Percentiles rank a stretch among this genome's conserved stretches.
Evolutionary conservation across 2,797 vertebrate species (phyloP).

Genomic region (Jordanella pulchra): DNA sequence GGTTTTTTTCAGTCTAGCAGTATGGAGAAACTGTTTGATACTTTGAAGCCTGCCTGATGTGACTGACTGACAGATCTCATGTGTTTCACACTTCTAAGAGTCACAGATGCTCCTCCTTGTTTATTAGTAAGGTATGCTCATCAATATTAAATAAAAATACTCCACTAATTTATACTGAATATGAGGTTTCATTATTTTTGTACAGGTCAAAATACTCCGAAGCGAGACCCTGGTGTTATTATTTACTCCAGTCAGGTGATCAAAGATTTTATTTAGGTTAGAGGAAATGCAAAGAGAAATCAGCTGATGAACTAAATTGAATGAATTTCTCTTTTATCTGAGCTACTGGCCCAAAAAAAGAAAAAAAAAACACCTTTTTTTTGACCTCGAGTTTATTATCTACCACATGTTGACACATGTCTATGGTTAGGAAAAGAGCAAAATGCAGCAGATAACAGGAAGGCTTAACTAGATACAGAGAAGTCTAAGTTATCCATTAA

Average conservation of each 20-base stretch:
- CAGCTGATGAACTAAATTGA: neutral
- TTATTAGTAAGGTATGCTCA: too few species aligned
- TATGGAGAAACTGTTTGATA: neutral
- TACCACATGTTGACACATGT: too few species aligned
- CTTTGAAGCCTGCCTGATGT: neutral
- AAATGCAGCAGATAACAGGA: neutral
- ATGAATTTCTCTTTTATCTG: neutral
- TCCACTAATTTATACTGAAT: neutral
- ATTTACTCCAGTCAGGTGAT: too few species aligned
- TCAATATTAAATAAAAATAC: neutral
- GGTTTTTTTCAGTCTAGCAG: too few species aligned
- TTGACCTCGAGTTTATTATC: too few species aligned
- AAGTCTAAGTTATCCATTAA: neutral
- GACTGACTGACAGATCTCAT: neutral
- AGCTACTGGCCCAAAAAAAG: neutral
- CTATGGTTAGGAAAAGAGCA: neutral
- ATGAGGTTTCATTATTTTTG: neutral
- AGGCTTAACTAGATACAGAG: neutral
- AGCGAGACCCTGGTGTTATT: neutral
- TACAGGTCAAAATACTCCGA: neutral
- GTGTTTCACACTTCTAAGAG: neutral
- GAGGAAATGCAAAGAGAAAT: neutral
- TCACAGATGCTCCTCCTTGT: neutral
- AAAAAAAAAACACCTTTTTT: too few species aligned
- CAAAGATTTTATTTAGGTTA: neutral